Evolutionary conservation across 2,113 vertebrate genomes (phyloP).

Genomic region (Laticauda colubrina): DNA sequence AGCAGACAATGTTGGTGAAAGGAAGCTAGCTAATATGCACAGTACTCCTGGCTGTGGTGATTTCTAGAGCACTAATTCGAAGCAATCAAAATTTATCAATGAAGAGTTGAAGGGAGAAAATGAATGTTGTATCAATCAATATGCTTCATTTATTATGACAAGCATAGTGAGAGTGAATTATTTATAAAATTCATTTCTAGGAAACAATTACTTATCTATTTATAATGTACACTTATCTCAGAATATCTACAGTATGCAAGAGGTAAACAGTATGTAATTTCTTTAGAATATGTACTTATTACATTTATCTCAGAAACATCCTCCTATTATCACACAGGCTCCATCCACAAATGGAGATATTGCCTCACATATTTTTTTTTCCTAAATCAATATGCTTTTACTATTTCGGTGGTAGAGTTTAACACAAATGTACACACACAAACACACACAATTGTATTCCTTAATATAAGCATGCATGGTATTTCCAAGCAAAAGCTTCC

Average conservation of each 20-base stretch:
- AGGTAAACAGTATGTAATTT: neutral
- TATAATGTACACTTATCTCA: neutral
- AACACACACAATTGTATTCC: neutral
- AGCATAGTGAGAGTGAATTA: conserved; percentile 1
- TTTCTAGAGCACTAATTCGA: conserved; percentile 7
- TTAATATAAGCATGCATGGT: neutral
- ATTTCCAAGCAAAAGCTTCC: neutral
- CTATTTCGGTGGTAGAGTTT: neutral
- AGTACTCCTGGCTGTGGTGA: too few species aligned
- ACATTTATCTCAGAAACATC: neutral
- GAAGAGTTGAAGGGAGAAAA: conserved; percentile 2
- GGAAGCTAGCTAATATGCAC: neutral
- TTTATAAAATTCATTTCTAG: conserved; percentile 10
- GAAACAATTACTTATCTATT: conserved; percentile 15
- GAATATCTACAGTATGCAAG: neutral
- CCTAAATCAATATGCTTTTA: neutral
- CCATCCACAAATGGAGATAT: neutral
- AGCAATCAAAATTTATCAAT: neutral
- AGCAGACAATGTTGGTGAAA: neutral
- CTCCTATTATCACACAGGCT: neutral
- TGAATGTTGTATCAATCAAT: conserved; percentile 4
- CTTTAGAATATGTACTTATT: neutral
- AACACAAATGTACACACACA: neutral
- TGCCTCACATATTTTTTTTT: neutral
- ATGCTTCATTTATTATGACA: conserved; percentile 18